phyloP scores from a whole-genome alignment of 1,140 invertebrate genomes.

The Caenorhabditis remanei region DNA sequence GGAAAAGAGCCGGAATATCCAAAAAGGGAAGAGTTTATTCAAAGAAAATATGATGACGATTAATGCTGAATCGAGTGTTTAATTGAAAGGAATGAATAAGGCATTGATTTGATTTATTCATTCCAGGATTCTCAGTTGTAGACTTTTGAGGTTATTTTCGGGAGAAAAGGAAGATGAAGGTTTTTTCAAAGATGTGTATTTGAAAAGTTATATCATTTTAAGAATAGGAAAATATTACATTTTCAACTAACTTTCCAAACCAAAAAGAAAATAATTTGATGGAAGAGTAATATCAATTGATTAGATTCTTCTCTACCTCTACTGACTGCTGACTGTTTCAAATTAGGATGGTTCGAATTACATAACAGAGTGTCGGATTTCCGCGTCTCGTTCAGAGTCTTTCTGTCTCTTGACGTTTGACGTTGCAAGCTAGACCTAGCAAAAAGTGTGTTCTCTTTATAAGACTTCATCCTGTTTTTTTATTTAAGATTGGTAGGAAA shows the following conservation, averaged over 20 bases:
- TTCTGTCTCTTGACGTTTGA: constrained; percentile 23
- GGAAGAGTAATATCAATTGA: too few relatives aligned
- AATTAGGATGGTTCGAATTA: constrained; percentile 50
- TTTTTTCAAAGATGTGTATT: too few relatives aligned
- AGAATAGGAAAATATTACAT: too few relatives aligned
- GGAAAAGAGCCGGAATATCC: not conserved
- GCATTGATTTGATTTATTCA: not conserved
- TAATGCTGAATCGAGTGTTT: not conserved
- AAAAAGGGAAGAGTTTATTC: not conserved
- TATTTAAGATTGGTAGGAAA: constrained; percentile 32
- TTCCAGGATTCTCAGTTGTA: too few relatives aligned
- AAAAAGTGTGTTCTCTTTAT: constrained; percentile 28
- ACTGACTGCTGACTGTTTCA: constrained; percentile 26
- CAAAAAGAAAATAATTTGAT: too few relatives aligned
- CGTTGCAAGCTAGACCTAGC: constrained; percentile 5
- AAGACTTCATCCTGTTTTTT: constrained; percentile 39
- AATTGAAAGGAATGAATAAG: not conserved
- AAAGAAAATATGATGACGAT: not conserved
- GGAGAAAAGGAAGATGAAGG: too few relatives aligned
- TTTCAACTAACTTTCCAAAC: too few relatives aligned
- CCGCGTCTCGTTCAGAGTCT: constrained; percentile 1
- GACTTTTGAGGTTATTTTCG: too few relatives aligned
- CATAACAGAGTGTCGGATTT: constrained; percentile 45
- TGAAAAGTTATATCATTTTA: too few relatives aligned
- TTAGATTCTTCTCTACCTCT: too few relatives aligned